Percentiles rank a stretch among this genome's conserved stretches.
These are phyloP conservation scores for Nomada ferruginata DNA, from an alignment of 2,888 invertebrate genomes.

Conservation along the genomic window DNA sequence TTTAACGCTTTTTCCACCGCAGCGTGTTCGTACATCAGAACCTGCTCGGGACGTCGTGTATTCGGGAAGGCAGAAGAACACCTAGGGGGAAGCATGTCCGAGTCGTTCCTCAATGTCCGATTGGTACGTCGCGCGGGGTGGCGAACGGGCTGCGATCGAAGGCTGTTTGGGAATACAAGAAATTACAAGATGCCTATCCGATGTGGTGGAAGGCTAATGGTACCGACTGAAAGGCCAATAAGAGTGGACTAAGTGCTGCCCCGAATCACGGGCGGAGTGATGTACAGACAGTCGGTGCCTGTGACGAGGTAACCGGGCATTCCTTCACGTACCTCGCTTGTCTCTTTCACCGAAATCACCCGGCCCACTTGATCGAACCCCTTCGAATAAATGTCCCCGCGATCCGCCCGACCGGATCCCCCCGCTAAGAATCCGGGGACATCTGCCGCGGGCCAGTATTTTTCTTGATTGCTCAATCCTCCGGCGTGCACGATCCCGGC, in stretches of 20 bases:
- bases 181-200: constrained; percentile 79
- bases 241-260: constrained; percentile 72
- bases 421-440: constrained; percentile 53
- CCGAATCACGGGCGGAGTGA: constrained; percentile 75
- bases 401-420: constrained; percentile 1
- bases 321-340: constrained; percentile 73
- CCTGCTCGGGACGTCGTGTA: constrained; percentile 53
- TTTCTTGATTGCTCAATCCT: constrained; percentile 69
- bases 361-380: constrained; percentile 51
- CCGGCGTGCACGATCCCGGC: constrained; percentile 14
- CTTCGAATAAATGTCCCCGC: constrained; percentile 35
- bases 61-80: constrained; percentile 52
- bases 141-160: constrained; percentile 59
- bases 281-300: constrained; percentile 70
- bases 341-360: constrained; percentile 62
- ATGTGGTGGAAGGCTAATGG: constrained; percentile 74
- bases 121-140: constrained; percentile 72
- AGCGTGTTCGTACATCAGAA: constrained; percentile 29
- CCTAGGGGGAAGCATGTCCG: constrained; percentile 35
- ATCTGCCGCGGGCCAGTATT: constrained; percentile 56
- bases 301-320: constrained; percentile 68
- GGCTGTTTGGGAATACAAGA: constrained; percentile 73
- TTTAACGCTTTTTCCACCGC: constrained; percentile 47
- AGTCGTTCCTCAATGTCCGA: constrained; percentile 77
- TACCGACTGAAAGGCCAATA: constrained; percentile 71